Evolutionary conservation across 2,113 vertebrate genomes (phyloP).

Genomic region (Murina feae): DNA sequence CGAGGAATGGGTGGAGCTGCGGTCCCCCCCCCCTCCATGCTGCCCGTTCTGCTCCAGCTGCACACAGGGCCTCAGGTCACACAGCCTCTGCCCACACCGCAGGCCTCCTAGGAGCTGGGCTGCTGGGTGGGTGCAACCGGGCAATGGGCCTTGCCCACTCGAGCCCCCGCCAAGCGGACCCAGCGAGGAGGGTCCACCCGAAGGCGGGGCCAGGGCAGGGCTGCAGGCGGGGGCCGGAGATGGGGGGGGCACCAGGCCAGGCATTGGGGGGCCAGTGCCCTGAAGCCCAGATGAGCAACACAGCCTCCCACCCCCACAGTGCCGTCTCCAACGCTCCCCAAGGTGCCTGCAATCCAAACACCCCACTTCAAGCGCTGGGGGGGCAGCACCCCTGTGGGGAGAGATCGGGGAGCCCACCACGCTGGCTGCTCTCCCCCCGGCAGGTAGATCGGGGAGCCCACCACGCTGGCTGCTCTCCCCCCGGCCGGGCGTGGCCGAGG

Average conservation of each 20-base stretch:
- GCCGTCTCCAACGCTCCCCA: not conserved
- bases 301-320: accelerated
- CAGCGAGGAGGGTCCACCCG: not conserved
- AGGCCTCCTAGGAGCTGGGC: not conserved
- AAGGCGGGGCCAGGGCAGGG: no score
- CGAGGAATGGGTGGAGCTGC: no score
- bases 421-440: not conserved
- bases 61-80: not conserved
- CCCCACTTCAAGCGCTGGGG: no score
- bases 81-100: accelerated
- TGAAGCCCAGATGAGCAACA: accelerated
- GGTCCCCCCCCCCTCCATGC: accelerated
- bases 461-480: slow-evolving; percentile 43
- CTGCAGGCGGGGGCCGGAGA: no score
- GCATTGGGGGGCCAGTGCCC: not conserved
- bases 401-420: slow-evolving; percentile 39
- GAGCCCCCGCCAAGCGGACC: not conserved
- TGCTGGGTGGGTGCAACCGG: not conserved
- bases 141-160: not conserved
- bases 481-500: not conserved
- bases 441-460: not conserved
- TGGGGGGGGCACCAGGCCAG: not conserved
- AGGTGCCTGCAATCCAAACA: not conserved
- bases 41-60: not conserved
- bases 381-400: accelerated